These are phyloP conservation scores for Stratiomys singularior DNA, from an alignment of 2,888 invertebrate species.

Conservation along the genomic window DNA sequence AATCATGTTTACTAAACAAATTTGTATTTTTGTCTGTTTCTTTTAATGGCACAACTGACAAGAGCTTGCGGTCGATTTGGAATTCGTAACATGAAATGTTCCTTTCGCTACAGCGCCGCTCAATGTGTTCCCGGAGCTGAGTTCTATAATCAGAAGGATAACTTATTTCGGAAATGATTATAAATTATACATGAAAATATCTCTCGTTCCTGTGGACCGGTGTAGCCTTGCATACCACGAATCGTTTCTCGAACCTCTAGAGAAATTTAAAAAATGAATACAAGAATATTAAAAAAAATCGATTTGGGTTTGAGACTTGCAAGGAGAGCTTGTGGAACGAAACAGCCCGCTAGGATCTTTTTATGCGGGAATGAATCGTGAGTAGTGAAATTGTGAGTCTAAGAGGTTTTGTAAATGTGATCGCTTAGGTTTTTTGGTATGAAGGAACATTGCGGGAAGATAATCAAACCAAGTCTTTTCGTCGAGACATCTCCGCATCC, in stretches of 20 bases:
- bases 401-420: no score
- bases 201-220: neutral
- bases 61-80: neutral
- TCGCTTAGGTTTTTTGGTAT: no score
- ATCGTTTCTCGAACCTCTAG: neutral
- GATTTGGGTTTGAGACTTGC: neutral
- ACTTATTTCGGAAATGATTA: slow-evolving; percentile 17
- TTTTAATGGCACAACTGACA: neutral
- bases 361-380: no score
- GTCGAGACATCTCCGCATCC: no score
- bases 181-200: slow-evolving; percentile 26
- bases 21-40: neutral
- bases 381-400: no score
- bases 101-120: neutral
- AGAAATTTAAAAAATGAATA: slow-evolving; percentile 11
- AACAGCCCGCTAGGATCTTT: no score
- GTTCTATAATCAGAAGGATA: neutral
- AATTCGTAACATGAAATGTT: slow-evolving; percentile 1
- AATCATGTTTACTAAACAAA: no score
- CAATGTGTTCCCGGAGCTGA: neutral
- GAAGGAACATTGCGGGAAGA: no score
- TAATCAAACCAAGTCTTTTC: no score
- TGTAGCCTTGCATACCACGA: neutral
- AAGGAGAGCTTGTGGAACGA: no score
- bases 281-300: neutral